These are phyloP conservation scores for Reinhardtius hippoglossoides DNA, from an alignment of 2,113 vertebrate species.

Conservation along the genomic window DNA sequence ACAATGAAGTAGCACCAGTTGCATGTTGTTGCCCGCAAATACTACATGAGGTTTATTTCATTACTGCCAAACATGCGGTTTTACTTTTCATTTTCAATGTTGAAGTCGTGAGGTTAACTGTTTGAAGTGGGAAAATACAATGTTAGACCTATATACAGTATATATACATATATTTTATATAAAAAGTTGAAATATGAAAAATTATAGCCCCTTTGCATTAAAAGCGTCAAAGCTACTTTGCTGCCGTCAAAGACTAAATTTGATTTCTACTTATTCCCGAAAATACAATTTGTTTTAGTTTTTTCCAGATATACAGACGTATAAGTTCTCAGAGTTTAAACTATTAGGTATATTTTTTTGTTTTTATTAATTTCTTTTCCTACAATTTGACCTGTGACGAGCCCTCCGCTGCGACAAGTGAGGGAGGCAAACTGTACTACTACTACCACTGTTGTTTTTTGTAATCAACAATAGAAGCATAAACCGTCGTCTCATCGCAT, in stretches of 20 bases:
- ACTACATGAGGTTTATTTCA: slow-evolving; percentile 61
- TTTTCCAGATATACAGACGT: slow-evolving; percentile 13
- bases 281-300: background rate
- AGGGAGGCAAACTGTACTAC: slow-evolving; percentile 55
- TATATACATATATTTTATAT: slow-evolving; percentile 80
- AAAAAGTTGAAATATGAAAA: slow-evolving; percentile 66
- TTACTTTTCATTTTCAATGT: slow-evolving; percentile 69
- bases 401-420: slow-evolving; percentile 32
- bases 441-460: slow-evolving; percentile 67
- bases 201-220: slow-evolving; percentile 45
- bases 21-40: slow-evolving; percentile 77
- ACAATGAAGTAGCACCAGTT: slow-evolving; percentile 78
- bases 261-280: background rate
- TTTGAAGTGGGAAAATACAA: slow-evolving; percentile 75
- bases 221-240: background rate
- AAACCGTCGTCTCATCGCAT: slow-evolving; percentile 69
- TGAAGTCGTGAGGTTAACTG: slow-evolving; percentile 74
- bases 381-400: slow-evolving; percentile 35
- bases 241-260: slow-evolving; percentile 29
- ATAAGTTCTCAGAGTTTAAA: slow-evolving; percentile 43
- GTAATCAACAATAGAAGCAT: slow-evolving; percentile 64
- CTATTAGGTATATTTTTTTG: slow-evolving; percentile 9
- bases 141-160: slow-evolving; percentile 71
- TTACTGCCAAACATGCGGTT: slow-evolving; percentile 63
- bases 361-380: slow-evolving; percentile 21